Base-by-base conservation (phyloP, 1,140 invertebrate species). In the Trinorchestia longiramus region DNA sequence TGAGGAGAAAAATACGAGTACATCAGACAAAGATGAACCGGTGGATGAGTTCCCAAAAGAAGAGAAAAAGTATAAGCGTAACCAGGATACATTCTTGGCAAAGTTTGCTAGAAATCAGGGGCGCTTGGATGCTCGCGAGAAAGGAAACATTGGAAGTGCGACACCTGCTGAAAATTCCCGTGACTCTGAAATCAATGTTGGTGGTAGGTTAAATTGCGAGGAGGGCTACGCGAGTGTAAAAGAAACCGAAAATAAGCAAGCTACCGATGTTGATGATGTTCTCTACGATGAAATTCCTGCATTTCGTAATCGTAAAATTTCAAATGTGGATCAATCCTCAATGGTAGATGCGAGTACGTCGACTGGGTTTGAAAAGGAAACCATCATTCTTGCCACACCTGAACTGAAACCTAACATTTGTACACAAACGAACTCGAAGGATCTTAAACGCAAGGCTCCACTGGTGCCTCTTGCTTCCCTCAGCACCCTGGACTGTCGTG, bases 41-140 rank as follows among this genome's bases (percentile, higher is more conserved):
- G 43, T 47, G 11, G 43, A 19, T 41, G 44, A 44, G 11, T 44
- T 8, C 40, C 43, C 41, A 42, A 36, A 19, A 6, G 43, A 94
- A 47, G 92, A 94, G 92, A 45, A 94, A 36, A 94, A 94, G 47
- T 94, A 43, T 47, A 45, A 42, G 8, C 43, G 44, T 8, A 45
- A 94, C 44, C 43, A 45, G 44, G 92, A 94, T 45, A 94, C 92
- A n/a, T 94, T 94, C 92, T 94, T 94, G 40, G 92, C 92, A 94
- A 94, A 94, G 92, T 94, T 94, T 47, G 92, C 92, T 19, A 94
- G 43, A 94, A 45, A 94, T n/a, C 92, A 43, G 41, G 19, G 43
- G 43, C 88, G 36, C 43, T 8, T 91, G 19, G 43, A 91, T 17
- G 19, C 88, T 8, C 41, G 19, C 11, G 41, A 43, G 92, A 43